Evolutionary conservation across 2,797 vertebrate species (phyloP).

Genomic region (Vireo griseus): DNA sequence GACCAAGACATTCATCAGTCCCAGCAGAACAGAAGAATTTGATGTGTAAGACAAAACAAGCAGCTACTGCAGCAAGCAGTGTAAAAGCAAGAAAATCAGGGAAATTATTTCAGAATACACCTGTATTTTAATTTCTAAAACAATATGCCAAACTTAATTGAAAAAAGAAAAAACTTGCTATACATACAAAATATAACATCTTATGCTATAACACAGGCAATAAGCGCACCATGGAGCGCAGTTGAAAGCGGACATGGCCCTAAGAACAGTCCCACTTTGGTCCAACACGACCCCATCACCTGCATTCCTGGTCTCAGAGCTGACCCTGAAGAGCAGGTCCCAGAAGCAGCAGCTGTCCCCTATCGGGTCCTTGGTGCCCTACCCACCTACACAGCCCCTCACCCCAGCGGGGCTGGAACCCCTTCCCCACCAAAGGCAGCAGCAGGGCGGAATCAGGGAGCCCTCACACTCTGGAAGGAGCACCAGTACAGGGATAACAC

Average conservation of each 20-base stretch:
- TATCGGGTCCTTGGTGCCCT: rapidly evolving
- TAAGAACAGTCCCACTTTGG: not conserved
- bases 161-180: not conserved
- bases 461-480: not conserved
- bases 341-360: not conserved
- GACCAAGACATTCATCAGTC: not conserved
- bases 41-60: not conserved
- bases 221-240: not conserved
- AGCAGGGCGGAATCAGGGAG: not conserved
- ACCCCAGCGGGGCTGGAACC: rapidly evolving
- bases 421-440: not conserved
- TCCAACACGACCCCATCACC: not conserved
- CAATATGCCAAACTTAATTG: not conserved
- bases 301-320: not conserved
- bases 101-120: not conserved
- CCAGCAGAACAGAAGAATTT: not conserved
- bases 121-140: not conserved
- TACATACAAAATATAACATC: no score
- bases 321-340: not conserved
- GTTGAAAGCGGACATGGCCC: not conserved
- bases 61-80: not conserved
- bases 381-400: not conserved
- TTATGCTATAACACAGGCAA: not conserved
- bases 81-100: not conserved
- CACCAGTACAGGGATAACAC: rapidly evolving